These are phyloP conservation scores for Nemapogon koenigi DNA, from an alignment of 2,888 invertebrate genomes.

Conservation along the genomic window DNA sequence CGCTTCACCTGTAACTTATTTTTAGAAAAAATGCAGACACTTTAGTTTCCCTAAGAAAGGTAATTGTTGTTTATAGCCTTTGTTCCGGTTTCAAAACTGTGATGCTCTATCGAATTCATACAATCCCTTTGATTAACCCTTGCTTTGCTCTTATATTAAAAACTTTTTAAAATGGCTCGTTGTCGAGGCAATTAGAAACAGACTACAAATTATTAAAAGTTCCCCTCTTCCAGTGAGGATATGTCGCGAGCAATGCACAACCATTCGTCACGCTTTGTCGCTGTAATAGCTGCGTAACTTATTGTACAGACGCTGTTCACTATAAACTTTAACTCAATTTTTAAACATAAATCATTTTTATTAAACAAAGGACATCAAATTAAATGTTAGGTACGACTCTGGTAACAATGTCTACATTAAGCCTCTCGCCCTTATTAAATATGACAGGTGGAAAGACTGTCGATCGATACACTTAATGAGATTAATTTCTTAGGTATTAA, in stretches of 20 bases:
- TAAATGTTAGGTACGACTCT: background rate
- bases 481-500: too few species aligned
- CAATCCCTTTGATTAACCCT: constrained; percentile 21
- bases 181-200: constrained; percentile 45
- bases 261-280: constrained; percentile 33
- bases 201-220: constrained; percentile 48
- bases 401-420: too few species aligned
- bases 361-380: background rate
- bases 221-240: constrained; percentile 32
- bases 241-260: constrained; percentile 28
- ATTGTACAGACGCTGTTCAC: background rate
- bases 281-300: too few species aligned
- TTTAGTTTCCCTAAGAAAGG: too few species aligned
- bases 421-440: too few species aligned
- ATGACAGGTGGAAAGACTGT: too few species aligned
- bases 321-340: background rate
- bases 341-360: background rate
- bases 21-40: too few species aligned
- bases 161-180: constrained; percentile 28
- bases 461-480: too few species aligned
- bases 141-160: constrained; percentile 29
- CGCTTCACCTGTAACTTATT: too few species aligned
- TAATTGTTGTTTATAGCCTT: constrained; percentile 9
- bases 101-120: constrained; percentile 13
- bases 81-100: constrained; percentile 9